phyloP scores from a whole-genome alignment of 2,113 vertebrate species.

The Epinephelus moara region DNA sequence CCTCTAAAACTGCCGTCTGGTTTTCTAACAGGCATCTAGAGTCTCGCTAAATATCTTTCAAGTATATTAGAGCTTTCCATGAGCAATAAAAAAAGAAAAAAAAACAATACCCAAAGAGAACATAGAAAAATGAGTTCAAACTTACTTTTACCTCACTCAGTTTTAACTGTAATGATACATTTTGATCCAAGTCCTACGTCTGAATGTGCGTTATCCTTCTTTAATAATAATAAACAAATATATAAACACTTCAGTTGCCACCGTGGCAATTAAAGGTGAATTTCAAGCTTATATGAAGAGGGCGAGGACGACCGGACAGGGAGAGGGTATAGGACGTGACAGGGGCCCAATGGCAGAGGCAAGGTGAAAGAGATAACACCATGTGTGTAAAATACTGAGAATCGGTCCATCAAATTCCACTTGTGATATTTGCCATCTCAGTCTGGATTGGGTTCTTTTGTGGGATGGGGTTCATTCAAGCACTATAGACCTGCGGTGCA shows the following conservation, averaged over 20 bases:
- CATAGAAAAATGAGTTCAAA: conserved; percentile 65
- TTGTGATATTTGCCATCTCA: conserved; percentile 82
- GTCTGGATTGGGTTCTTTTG: conserved; percentile 74
- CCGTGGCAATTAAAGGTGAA: conserved; percentile 72
- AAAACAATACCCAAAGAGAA: conserved; percentile 50
- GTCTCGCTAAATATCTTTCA: conserved; percentile 82
- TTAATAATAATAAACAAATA: conserved; percentile 78
- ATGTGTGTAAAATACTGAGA: conserved; percentile 81
- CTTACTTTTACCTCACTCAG: conserved; percentile 66
- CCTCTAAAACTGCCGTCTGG: conserved; percentile 62
- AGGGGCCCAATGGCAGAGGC: conserved; percentile 76
- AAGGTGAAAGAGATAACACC: conserved; percentile 67
- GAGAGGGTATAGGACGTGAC: conserved; percentile 70
- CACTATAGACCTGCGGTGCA: conserved; percentile 90
- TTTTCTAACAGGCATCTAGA: conserved; percentile 67
- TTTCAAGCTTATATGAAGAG: conserved; percentile 80
- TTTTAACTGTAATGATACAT: conserved; percentile 71
- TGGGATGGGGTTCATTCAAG: conserved; percentile 56
- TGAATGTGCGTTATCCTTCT: conserved; percentile 80
- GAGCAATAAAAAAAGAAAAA: conserved; percentile 60
- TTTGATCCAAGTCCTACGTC: conserved; percentile 73
- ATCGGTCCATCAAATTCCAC: conserved; percentile 83
- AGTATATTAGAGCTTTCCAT: conserved; percentile 83
- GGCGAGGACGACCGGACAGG: conserved; percentile 57
- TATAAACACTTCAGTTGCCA: conserved; percentile 81